A percentile compares a stretch with the other conserved stretches of the same genome.
These are phyloP conservation scores for Resseliella maxima DNA, from an alignment of 2,888 invertebrate genomes.

Conservation along the genomic window DNA sequence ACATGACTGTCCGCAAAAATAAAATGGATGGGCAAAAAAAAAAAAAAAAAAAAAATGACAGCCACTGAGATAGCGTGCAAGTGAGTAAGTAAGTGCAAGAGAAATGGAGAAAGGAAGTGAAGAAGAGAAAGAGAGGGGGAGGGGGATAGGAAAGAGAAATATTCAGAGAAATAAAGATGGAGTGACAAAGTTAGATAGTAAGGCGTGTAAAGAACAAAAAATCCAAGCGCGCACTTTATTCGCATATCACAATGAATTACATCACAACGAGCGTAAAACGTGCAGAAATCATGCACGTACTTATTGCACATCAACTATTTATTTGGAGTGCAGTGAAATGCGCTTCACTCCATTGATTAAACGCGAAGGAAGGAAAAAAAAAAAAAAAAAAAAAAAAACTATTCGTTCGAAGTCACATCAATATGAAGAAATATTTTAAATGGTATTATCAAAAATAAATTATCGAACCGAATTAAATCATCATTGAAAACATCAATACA, in stretches of 20 bases:
- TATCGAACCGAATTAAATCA: background rate
- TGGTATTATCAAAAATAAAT: slow-evolving; percentile 10
- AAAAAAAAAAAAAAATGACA: background rate
- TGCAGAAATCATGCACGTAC: slow-evolving; percentile 38
- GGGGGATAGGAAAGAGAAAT: too few species aligned
- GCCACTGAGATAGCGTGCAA: background rate
- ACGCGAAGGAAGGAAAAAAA: background rate
- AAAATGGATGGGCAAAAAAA: background rate
- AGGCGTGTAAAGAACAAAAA: too few species aligned
- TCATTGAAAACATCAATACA: background rate
- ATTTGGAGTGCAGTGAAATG: background rate
- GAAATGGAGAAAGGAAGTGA: too few species aligned
- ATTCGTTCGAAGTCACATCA: background rate
- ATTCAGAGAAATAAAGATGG: too few species aligned
- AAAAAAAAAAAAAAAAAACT: background rate
- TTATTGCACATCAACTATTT: background rate
- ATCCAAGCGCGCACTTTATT: background rate
- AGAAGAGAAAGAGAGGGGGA: too few species aligned
- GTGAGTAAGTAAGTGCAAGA: too few species aligned
- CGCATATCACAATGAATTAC: slow-evolving; percentile 23
- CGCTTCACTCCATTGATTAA: background rate
- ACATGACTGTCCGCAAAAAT: background rate
- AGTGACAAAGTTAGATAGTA: too few species aligned
- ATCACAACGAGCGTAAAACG: background rate
- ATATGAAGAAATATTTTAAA: background rate